Evolutionary conservation across 2,113 vertebrate genomes (phyloP).

Genomic region (Oryzias javanicus): DNA sequence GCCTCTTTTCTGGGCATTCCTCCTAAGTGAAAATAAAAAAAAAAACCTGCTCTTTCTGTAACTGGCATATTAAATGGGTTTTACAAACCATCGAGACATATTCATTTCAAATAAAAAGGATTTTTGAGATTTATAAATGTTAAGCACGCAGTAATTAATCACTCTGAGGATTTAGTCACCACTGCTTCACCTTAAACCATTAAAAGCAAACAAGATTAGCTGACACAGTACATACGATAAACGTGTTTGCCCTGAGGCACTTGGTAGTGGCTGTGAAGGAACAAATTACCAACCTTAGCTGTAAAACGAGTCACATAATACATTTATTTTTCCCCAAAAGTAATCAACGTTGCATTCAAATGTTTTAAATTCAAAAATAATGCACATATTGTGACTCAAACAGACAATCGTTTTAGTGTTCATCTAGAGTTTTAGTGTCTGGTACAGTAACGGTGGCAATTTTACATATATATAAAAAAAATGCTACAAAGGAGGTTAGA

Average conservation of each 20-base stretch:
- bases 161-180: conserved; percentile 31
- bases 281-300: conserved; percentile 41
- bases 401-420: conserved; percentile 60
- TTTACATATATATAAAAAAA: conserved; percentile 36
- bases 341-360: conserved; percentile 59
- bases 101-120: neutral
- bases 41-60: conserved; percentile 1
- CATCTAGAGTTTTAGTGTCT: conserved; percentile 51
- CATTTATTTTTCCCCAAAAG: conserved; percentile 36
- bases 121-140: conserved; percentile 11
- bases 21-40: neutral
- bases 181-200: conserved; percentile 25
- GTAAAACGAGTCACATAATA: conserved; percentile 28
- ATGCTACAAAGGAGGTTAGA: conserved; percentile 53
- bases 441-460: conserved; percentile 39
- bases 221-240: conserved; percentile 54
- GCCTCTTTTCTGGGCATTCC: neutral
- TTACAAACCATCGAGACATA: neutral
- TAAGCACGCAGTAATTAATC: conserved; percentile 24
- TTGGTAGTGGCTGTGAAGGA: conserved; percentile 58
- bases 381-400: conserved; percentile 58
- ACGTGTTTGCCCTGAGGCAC: conserved; percentile 66
- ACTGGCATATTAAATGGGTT: conserved; percentile 16
- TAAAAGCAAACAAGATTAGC: conserved; percentile 21
- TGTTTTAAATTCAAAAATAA: conserved; percentile 59